Percentiles rank a stretch among this genome's conserved stretches.
These are phyloP conservation scores for Synergus gifuensis DNA, from an alignment of 2,888 invertebrate species.

Conservation along the genomic window DNA sequence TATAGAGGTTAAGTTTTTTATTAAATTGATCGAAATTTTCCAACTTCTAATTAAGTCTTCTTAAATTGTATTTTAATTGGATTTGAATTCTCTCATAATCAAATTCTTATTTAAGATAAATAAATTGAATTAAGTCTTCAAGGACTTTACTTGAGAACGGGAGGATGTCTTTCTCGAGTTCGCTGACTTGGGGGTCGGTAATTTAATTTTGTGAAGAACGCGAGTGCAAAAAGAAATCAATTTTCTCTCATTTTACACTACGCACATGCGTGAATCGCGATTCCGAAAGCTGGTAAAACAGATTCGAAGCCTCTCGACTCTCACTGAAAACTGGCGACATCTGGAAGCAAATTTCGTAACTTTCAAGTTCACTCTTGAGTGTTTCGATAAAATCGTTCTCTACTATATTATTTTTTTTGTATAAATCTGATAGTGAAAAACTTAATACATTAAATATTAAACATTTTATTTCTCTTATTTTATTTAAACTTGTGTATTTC, in stretches of 20 bases:
- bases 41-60: not conserved
- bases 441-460: not conserved
- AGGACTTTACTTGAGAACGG: not conserved
- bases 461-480: not conserved
- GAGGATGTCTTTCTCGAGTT: conserved; percentile 44
- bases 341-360: conserved; percentile 35
- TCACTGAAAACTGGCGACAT: conserved; percentile 46
- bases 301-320: conserved; percentile 8
- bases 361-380: not conserved
- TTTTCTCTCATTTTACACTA: conserved; percentile 58
- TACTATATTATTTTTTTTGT: not conserved
- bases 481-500: not conserved
- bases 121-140: not conserved
- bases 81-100: not conserved
- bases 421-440: not conserved
- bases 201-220: conserved; percentile 65
- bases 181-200: conserved; percentile 57
- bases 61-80: not conserved
- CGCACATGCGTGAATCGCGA: conserved; percentile 58
- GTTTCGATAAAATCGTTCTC: conserved; percentile 3
- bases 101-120: not conserved
- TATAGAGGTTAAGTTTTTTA: not conserved
- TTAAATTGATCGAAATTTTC: not conserved
- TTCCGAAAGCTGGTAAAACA: conserved; percentile 51
- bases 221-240: conserved; percentile 66